Base-by-base conservation (phyloP, 2,888 invertebrate species). In the Eurytoma californica region DNA sequence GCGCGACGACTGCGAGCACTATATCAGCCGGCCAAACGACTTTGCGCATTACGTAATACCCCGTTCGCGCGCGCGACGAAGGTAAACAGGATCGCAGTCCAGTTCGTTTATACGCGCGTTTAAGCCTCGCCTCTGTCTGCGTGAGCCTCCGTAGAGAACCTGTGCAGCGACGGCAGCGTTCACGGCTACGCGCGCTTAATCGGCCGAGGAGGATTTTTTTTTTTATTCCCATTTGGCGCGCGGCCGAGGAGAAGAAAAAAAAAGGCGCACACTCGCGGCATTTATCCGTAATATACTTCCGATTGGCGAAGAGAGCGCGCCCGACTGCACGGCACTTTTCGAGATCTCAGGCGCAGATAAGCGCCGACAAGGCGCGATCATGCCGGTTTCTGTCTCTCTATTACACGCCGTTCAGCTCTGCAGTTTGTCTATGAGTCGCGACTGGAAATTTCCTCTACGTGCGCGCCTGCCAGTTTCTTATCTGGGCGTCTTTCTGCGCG, bases 61-160 rank as follows among this genome's bases (percentile, higher is more conserved):
- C 47, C 13, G 16, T 87, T 86, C 83, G 60, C 85, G 85, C 85
- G 84, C 83, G 84, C 85, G 86, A 88, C 87, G 89, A 89, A 89
- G 89, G 87, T 87, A 86, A 88, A 87, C 89, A 85, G 84, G 88
- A 89, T 88, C 86, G 85, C 84, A 83, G 87, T 87, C 86, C 86
- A 87, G 85, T 86, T 86, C 85, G 87, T 88, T 88, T 88, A 86
- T 63, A 12, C 61, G 63, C 53, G 60, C 70, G 4, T 60, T 60
- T 53, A 39, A 53, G 67, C 53, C 16, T 5, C 55, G 60, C 51
- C 39, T 9, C 12, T 51, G 61, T 24, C 18, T 47, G 39, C 16
- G 67, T 24, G 18, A 30, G 68, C 20, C 47, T 28, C 9, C 9
- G 39, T 72, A 28, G 18, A n/a, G 16, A 18, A 49, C 57, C 20